phyloP scores from a whole-genome alignment of 1,140 invertebrate species.

The Meloidogyne floridensis region DNA sequence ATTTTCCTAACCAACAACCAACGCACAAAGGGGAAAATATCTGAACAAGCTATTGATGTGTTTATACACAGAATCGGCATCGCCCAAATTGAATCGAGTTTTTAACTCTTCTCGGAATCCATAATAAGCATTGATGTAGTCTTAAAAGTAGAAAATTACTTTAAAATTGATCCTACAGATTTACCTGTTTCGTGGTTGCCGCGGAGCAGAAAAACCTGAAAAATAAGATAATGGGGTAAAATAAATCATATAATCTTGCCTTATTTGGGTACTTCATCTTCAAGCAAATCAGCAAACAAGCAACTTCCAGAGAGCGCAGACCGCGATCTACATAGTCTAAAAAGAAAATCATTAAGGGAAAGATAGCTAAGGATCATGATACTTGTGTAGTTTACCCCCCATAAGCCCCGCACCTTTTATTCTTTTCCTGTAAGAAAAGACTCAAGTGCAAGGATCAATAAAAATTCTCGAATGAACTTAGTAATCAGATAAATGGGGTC shows the following conservation, averaged over 20 bases:
- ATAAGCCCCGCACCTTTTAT: too few relatives aligned
- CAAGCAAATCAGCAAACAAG: slow-evolving; percentile 71
- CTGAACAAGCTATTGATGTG: background rate
- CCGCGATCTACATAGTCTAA: slow-evolving; percentile 70
- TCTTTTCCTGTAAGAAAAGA: too few relatives aligned
- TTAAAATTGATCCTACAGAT: background rate
- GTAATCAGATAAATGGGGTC: too few relatives aligned
- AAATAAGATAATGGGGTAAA: background rate
- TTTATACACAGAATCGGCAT: background rate
- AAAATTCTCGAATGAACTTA: background rate
- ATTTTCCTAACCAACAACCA: slow-evolving; percentile 13
- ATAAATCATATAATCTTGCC: slow-evolving; percentile 66
- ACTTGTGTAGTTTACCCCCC: too few relatives aligned
- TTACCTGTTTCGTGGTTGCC: slow-evolving; percentile 26
- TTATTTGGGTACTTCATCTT: slow-evolving; percentile 71
- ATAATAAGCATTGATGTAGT: background rate
- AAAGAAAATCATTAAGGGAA: background rate
- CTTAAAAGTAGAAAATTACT: background rate
- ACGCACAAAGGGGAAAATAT: background rate
- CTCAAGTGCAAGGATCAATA: background rate
- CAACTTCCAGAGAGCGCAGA: slow-evolving; percentile 75
- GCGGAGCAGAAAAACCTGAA: slow-evolving; percentile 67
- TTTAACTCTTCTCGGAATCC: background rate
- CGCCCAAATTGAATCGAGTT: background rate
- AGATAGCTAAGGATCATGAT: too few relatives aligned